These are phyloP conservation scores for Hydropotes inermis DNA, from an alignment of 2,113 vertebrate genomes.

Conservation along the genomic window DNA sequence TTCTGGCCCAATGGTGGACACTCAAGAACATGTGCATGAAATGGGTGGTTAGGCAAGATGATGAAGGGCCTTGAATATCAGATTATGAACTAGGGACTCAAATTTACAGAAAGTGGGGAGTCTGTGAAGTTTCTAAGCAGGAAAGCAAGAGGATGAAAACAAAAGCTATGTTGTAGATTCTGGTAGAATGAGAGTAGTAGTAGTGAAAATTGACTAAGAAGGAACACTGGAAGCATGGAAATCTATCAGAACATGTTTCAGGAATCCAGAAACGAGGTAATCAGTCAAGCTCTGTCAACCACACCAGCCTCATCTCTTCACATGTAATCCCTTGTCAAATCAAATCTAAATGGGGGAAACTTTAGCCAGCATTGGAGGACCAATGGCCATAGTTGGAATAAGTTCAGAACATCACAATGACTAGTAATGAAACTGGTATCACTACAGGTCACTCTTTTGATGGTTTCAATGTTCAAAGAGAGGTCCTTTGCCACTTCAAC, in stretches of 20 bases:
- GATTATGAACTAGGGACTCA: not conserved
- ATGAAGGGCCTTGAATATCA: conserved; percentile 10
- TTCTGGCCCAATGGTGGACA: not conserved
- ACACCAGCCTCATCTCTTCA: conserved; percentile 60
- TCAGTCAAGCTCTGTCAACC: not conserved
- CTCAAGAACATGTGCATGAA: conserved; percentile 18
- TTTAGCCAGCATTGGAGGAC: not conserved
- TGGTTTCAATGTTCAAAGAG: conserved; percentile 37
- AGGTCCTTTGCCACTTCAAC: not conserved
- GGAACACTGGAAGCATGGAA: not conserved
- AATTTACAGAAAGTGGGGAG: not conserved
- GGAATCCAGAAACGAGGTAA: conserved; percentile 18
- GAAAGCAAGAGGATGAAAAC: not conserved
- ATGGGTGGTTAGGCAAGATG: not conserved
- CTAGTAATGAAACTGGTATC: conserved; percentile 35
- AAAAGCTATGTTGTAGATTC: not conserved
- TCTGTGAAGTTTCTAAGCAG: not conserved
- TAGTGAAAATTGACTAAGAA: not conserved
- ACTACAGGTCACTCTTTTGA: not conserved
- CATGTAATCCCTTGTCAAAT: conserved; percentile 48
- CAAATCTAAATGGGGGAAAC: conserved; percentile 23
- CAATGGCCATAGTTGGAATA: conserved; percentile 43
- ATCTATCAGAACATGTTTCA: conserved; percentile 12
- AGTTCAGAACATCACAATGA: conserved; percentile 43
- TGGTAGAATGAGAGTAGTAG: not conserved